Percentiles rank a stretch among this genome's conserved stretches.
These are phyloP conservation scores for Cantharis flavilabris DNA, from an alignment of 2,888 invertebrate genomes.

Conservation along the genomic window DNA sequence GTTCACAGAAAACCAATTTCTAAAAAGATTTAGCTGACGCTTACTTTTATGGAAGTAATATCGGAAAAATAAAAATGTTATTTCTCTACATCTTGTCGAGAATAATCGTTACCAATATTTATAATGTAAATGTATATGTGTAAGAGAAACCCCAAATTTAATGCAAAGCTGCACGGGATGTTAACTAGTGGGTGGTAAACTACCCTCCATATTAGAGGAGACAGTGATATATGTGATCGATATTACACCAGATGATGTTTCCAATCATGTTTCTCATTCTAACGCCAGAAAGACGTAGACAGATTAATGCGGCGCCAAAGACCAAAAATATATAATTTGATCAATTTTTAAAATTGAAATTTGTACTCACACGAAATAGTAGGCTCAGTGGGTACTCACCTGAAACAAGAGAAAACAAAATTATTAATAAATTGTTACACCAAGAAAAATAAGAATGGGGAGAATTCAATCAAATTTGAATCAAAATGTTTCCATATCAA, in stretches of 20 bases:
- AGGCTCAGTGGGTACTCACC: neutral
- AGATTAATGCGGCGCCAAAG: neutral
- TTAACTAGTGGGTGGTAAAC: constrained; percentile 34
- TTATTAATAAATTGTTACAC: neutral
- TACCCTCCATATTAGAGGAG: constrained; percentile 42
- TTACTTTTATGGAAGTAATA: neutral
- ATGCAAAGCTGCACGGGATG: neutral
- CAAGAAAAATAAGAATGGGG: neutral
- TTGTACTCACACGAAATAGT: neutral
- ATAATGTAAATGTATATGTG: neutral
- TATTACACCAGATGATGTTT: constrained; percentile 47
- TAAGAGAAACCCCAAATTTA: neutral
- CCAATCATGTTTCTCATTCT: constrained; percentile 40
- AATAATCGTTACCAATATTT: neutral
- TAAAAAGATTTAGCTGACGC: constrained; percentile 1
- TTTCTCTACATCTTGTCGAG: neutral
- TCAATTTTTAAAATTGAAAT: neutral
- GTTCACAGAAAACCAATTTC: constrained; percentile 8
- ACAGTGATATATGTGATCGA: constrained; percentile 51
- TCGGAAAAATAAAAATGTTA: neutral
- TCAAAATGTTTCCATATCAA: neutral
- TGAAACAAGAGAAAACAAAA: neutral
- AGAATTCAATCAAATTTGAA: neutral
- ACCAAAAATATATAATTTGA: neutral
- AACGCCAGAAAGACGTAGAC: neutral